Evolutionary conservation across 2,888 invertebrate species (phyloP), one percentile per base, ranked within the genome.

Genomic region (Lycocerus yunnanus): DNA sequence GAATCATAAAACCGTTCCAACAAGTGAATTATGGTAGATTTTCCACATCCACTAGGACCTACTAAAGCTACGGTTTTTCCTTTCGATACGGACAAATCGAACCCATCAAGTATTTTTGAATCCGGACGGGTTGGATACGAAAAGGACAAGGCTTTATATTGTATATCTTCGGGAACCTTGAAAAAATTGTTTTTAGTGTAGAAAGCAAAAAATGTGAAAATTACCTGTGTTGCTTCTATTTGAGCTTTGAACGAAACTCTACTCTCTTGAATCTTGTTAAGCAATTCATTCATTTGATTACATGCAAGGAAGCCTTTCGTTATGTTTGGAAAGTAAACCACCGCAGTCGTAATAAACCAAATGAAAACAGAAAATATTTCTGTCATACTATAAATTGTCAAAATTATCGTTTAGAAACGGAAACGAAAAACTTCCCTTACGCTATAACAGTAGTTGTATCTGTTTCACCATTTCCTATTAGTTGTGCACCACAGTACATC

Each of bases 1-100:
- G 94, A 92, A 83, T 95, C 95, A 84, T 97, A 97, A 84, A 95
- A 96, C 74, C 96, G 88, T 86, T 95, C 93, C 0, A 97, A 85
- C 58, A 97, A 88, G 83, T 95, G 94, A 72, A 97, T 92, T 68
- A 94, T 90, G 0, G 97, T 97, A 65, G 95, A 95, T 87, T 97
- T 97, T 6, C 97, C 97, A 83, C 95, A 95, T 0, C 97, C 97
- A 78, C 95, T 95, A 3, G 91, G 87, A 70, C 93, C 97, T 1
- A 95, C 94, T n/a, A 95, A 83, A 0, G 95, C 95, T 0, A 95
- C 87, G 0, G 93, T 94, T 84, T 93, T 91, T 0, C 94, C 93
- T 65, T 88, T 87, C 18, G 89, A 84, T 15, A 95, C 89, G 15
- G 89, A 88, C 11, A 95, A 86, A 74, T 90, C 86, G 0, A 95